These are phyloP conservation scores for Dermochelys coriacea DNA, from an alignment of 2,797 vertebrate genomes.

Conservation along the genomic window DNA sequence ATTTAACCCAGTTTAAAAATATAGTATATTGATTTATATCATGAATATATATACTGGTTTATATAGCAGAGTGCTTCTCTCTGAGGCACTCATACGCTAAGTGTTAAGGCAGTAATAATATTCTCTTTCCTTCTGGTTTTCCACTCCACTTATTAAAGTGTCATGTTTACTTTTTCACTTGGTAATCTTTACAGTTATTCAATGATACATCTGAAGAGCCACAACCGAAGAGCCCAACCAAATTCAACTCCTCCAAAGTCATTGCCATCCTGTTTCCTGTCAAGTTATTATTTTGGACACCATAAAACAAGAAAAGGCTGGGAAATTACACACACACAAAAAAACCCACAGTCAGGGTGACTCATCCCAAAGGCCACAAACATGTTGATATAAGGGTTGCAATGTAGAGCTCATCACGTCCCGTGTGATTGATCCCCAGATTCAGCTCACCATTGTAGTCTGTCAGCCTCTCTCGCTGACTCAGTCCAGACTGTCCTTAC, in stretches of 20 bases:
- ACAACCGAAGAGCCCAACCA: conserved; percentile 18
- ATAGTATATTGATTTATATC: background rate
- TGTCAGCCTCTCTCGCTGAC: conserved; percentile 37
- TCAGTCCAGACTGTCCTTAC: conserved; percentile 25
- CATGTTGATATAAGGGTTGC: conserved; percentile 66
- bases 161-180: conserved; percentile 13
- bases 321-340: conserved; percentile 64
- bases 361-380: conserved; percentile 50
- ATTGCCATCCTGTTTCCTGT: background rate
- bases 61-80: background rate
- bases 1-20: background rate
- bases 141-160: background rate
- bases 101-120: background rate
- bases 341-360: conserved; percentile 22
- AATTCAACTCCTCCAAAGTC: background rate
- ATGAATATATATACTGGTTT: background rate
- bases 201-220: conserved; percentile 21
- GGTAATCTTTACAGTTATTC: background rate
- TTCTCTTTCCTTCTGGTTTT: background rate
- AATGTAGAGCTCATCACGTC: conserved; percentile 40
- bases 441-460: conserved; percentile 39
- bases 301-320: conserved; percentile 59
- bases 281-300: background rate
- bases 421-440: conserved; percentile 42
- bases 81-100: background rate